These are phyloP conservation scores for Helicoverpa armigera DNA, from an alignment of 1,140 invertebrate genomes.

Conservation along the genomic window DNA sequence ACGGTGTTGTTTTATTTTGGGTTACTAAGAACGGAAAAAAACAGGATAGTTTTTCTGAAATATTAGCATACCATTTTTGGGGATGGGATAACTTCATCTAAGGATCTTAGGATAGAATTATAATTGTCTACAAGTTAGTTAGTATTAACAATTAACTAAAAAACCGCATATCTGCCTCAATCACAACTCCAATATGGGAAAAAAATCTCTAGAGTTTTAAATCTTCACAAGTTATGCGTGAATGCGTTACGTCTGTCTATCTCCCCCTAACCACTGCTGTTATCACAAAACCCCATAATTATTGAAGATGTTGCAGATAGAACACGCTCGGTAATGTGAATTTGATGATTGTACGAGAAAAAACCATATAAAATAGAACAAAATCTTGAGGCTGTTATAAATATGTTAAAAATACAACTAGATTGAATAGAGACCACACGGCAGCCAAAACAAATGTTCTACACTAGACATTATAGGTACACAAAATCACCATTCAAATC, in stretches of 20 bases:
- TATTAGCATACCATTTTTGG: too few species aligned
- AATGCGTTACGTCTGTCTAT: not conserved
- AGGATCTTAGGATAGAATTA: not conserved
- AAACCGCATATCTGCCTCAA: not conserved
- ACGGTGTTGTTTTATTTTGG: not conserved
- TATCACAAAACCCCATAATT: not conserved
- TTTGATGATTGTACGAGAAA: not conserved
- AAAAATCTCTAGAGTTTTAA: not conserved
- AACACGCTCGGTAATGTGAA: not conserved
- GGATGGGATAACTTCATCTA: too few species aligned
- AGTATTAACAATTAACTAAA: too few species aligned
- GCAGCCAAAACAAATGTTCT: not conserved
- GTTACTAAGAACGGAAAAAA: not conserved
- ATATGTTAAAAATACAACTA: too few species aligned
- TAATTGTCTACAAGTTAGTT: not conserved
- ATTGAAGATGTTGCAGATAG: too few species aligned
- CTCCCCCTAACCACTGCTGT: not conserved
- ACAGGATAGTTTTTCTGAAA: too few species aligned
- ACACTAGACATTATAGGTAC: not conserved
- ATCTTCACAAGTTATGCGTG: slow-evolving; percentile 33
- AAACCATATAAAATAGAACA: not conserved
- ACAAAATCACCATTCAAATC: not conserved
- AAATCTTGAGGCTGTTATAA: too few species aligned
- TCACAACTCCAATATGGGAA: not conserved
- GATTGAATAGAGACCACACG: too few species aligned